Percentiles rank a stretch among this genome's conserved stretches.
Evolutionary conservation across 2,113 vertebrate species (phyloP).

Genomic region (Pelvicachromis taeniatus): DNA sequence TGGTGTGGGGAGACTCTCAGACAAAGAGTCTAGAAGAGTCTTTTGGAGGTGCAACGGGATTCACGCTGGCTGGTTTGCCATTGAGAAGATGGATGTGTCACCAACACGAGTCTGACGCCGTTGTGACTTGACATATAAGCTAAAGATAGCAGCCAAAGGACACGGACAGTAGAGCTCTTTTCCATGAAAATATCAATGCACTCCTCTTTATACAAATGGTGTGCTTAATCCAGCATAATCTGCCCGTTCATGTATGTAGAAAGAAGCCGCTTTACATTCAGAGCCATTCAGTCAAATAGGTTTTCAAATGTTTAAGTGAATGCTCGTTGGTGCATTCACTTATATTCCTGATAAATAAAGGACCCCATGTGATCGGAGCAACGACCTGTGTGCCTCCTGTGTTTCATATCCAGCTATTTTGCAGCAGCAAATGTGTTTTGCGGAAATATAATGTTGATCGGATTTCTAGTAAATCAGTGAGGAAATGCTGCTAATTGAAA

Average conservation of each 20-base stretch:
- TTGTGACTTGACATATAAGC: slow-evolving; percentile 9
- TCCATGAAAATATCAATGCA: background rate
- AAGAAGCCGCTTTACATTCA: background rate
- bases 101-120: slow-evolving; percentile 13
- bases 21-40: slow-evolving; percentile 19
- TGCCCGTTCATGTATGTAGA: background rate
- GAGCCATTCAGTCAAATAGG: background rate
- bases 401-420: background rate
- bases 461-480: background rate
- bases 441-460: background rate
- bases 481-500: background rate
- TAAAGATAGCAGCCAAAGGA: slow-evolving; percentile 6
- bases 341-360: background rate
- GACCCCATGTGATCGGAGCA: background rate
- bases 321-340: background rate
- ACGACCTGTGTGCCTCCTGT: background rate
- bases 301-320: background rate
- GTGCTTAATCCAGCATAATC: background rate
- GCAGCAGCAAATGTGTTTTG: background rate
- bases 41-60: slow-evolving; percentile 3
- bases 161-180: background rate
- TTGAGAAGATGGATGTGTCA: slow-evolving; percentile 35
- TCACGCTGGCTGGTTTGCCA: slow-evolving; percentile 21
- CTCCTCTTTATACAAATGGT: background rate
- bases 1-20: slow-evolving; percentile 9